Evolutionary conservation across 2,113 vertebrate genomes (phyloP), one percentile per base, ranked within the genome.

Genomic region (Pipa parva): DNA sequence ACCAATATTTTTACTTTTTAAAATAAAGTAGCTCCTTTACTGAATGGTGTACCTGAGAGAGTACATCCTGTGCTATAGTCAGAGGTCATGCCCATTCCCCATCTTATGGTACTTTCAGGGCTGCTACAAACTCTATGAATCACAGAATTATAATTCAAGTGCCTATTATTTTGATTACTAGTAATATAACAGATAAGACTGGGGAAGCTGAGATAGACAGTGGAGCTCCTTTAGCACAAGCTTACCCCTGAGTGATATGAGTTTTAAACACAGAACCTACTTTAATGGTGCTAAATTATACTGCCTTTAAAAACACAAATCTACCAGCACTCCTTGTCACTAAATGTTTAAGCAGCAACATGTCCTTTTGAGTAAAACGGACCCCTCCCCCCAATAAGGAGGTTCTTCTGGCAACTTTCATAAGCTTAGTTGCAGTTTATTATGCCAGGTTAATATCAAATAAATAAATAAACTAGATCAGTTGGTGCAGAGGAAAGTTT

Each of bases 261-360:
- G 29, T 37, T 37, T 63, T 18, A n/a, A 21, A 22, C 58, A 59
- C 22, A 29, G 56, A 68, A 36, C 56, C 45, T 48, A 21, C 31
- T 31, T 29, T 18, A 24, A 45, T 39, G 26, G 42, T 54, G 66
- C 52, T 49, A 60, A 60, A 31, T 46, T 39, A 51, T 27, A 48
- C 46, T 26, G 45, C 58, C 58, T 54, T 24, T 27, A 54, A 45
- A 18, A 26, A 42, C 26, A 52, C 48, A 18, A 29, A 56, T 36
- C 22, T 31, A 45, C 57, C 58, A 9, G 50, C 12, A 20, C 49
- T 25, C 15, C 20, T 39, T 50, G n/a, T 39, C 36, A 59, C 29
- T 56, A 59, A 37, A 13, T 15, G 59, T 58, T 36, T 37, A 39
- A 81, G 79, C 79, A 77, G 76, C 78, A 66, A 75, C 61, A 74